A percentile compares a stretch with the other conserved stretches of the same genome.
Conservation (phyloP, 2,797 vertebrate genomes). For the Eospalax fontanierii region DNA sequence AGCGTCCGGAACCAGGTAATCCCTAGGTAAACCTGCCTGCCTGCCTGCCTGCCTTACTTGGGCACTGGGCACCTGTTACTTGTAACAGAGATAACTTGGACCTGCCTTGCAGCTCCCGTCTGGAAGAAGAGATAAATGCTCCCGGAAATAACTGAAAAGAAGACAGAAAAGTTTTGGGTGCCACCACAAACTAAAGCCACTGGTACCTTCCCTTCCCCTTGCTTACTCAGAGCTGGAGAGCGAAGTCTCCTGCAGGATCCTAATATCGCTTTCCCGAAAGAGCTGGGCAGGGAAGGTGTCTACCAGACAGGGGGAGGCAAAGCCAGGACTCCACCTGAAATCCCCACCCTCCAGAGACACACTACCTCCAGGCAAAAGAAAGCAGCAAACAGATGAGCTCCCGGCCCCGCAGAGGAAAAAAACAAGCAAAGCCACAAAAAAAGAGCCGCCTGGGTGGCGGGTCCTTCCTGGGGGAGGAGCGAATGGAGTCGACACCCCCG, state of each 20-base stretch:
- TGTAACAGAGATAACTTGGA: not conserved
- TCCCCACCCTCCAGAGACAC: conserved; percentile 9
- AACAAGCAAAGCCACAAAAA: not conserved
- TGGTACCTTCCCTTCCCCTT: not conserved
- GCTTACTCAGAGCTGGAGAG: not conserved
- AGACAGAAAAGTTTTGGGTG: not conserved
- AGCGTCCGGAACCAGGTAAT: not conserved
- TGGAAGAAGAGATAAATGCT: not conserved
- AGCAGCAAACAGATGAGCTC: not conserved
- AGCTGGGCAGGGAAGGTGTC: not conserved
- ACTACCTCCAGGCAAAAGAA: not conserved
- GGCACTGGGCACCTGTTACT: conserved; percentile 23
- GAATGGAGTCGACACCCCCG: not conserved
- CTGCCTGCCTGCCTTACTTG: not conserved
- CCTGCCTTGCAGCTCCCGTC: not conserved
- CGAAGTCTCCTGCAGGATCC: not conserved
- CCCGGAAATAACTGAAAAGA: not conserved
- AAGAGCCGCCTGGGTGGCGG: not conserved
- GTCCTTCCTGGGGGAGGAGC: conserved; percentile 24
- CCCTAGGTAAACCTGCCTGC: not conserved
- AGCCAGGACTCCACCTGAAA: not conserved
- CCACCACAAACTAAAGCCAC: not conserved
- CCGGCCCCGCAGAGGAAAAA: not conserved
- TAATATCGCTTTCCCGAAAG: not conserved
- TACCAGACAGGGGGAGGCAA: not conserved